phyloP scores from a whole-genome alignment of 2,113 vertebrate species.

The Sander vitreus region DNA sequence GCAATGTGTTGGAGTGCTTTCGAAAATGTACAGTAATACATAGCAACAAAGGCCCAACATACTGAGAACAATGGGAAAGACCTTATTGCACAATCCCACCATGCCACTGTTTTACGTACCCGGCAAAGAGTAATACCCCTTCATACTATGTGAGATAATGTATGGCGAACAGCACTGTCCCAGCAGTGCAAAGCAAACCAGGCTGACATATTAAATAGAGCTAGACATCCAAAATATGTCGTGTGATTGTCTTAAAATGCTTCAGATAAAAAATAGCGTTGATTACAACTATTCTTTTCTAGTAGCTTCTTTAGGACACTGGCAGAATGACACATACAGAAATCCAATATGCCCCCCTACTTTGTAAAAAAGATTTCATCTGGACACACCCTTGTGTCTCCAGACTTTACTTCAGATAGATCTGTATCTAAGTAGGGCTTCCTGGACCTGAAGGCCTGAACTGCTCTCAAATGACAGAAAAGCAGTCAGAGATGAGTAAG shows the following conservation, averaged over 20 bases:
- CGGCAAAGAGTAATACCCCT: constrained; percentile 48
- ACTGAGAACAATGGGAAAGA: constrained; percentile 75
- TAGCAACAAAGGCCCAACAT: constrained; percentile 48
- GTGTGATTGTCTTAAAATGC: constrained; percentile 64
- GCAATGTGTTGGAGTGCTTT: constrained; percentile 65
- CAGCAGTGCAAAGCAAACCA: constrained; percentile 77
- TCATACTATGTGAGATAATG: constrained; percentile 42
- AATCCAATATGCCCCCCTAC: constrained; percentile 31
- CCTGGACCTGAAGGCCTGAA: constrained; percentile 44
- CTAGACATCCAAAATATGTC: constrained; percentile 30
- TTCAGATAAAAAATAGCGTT: background rate
- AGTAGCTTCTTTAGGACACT: constrained; percentile 9
- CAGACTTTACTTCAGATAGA: constrained; percentile 44
- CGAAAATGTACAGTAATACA: constrained; percentile 50
- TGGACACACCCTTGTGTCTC: constrained; percentile 27
- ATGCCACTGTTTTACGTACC: constrained; percentile 73
- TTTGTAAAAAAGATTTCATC: constrained; percentile 39
- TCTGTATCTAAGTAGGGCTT: constrained; percentile 55
- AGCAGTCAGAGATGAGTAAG: constrained; percentile 10
- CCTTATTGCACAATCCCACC: constrained; percentile 84
- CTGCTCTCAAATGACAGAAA: constrained; percentile 48
- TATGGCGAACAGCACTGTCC: constrained; percentile 72
- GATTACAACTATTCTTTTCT: constrained; percentile 11
- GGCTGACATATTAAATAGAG: constrained; percentile 42
- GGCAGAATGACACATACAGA: constrained; percentile 28